Conservation (phyloP, 2,113 vertebrate genomes). For the Philantomba maxwellii region DNA sequence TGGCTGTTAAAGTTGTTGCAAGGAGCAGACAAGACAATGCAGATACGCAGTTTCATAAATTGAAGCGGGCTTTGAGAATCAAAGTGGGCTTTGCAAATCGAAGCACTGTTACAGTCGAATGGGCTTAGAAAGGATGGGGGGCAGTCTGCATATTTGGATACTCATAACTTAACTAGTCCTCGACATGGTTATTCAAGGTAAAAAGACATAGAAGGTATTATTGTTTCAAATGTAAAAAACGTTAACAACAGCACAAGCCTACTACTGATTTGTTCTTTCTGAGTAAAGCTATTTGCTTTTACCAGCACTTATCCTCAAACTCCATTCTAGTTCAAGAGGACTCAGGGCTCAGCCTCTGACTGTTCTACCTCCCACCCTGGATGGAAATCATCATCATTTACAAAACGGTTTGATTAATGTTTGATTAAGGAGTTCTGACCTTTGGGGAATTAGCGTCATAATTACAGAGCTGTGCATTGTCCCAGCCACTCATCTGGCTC, state of each 20-base stretch:
- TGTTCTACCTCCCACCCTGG: neutral
- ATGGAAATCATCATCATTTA: conserved; percentile 51
- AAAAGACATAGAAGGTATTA: neutral
- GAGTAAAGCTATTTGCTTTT: conserved; percentile 30
- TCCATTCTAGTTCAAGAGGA: conserved; percentile 22
- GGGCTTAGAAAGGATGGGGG: neutral
- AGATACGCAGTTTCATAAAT: neutral
- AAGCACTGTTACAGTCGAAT: neutral
- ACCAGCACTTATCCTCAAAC: neutral
- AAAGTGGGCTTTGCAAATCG: neutral
- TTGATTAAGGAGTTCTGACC: conserved; percentile 75
- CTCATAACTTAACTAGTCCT: neutral
- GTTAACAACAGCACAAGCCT: neutral
- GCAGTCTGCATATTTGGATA: neutral
- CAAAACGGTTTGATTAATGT: conserved; percentile 70
- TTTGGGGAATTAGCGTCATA: conserved; percentile 71
- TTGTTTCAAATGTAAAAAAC: neutral
- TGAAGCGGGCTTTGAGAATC: neutral
- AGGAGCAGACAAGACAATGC: neutral
- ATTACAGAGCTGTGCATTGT: conserved; percentile 58
- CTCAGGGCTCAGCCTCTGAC: neutral
- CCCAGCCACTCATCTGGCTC: conserved; percentile 50
- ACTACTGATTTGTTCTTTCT: neutral
- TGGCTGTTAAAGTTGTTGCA: neutral
- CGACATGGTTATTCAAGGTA: neutral